Evolutionary conservation across 2,888 invertebrate species (phyloP), one percentile per base, ranked within the genome.

Genomic region (Synanthedon formicaeformis): DNA sequence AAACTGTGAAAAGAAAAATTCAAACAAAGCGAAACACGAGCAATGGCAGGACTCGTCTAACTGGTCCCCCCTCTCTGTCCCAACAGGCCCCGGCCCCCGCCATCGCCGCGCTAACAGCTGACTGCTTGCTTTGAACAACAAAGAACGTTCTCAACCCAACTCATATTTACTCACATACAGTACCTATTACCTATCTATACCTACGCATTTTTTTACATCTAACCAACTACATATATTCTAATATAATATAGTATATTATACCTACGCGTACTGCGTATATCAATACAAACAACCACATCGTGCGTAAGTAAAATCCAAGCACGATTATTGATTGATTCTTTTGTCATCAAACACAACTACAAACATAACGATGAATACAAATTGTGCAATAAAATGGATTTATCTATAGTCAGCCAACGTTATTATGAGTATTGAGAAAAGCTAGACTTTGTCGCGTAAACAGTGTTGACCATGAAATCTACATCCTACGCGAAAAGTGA

Each of bases 111-210:
- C 53, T 65, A n/a, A n/a, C 85, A 84, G 85, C 85, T 85, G 85
- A 82, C 75, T 69, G 68, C 69, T 75, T 69, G 67, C 69, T 64
- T 65, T 14, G 50, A 54, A 79, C 75, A 84, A 85, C 86, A 86
- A 85, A 85, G 85, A 77, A 76, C 66, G 63, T 34, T 34, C 34
- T 58, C 62, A 64, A 65, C 64, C 5, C 14, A 23, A 23, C 23
- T 23, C 23, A 56, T 56, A 23, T 23, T 23, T 23, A 55, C 53
- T 34, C 34, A 34, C 34, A 34, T 53, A 8, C 2, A 8, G 34
- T 34, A 23, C 23, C 23, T 34, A 34, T 10, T 34, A 23, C 23
- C 23, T 34, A 34, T 34, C 34, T 45, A 59, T 61, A 34, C 8
- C 14, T 45, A 45, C 6, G 45, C 11, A 5, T 45, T 4, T 45